These are phyloP conservation scores for Drosophila nigricruria DNA, from an alignment of 2,888 invertebrate genomes.

Conservation along the genomic window DNA sequence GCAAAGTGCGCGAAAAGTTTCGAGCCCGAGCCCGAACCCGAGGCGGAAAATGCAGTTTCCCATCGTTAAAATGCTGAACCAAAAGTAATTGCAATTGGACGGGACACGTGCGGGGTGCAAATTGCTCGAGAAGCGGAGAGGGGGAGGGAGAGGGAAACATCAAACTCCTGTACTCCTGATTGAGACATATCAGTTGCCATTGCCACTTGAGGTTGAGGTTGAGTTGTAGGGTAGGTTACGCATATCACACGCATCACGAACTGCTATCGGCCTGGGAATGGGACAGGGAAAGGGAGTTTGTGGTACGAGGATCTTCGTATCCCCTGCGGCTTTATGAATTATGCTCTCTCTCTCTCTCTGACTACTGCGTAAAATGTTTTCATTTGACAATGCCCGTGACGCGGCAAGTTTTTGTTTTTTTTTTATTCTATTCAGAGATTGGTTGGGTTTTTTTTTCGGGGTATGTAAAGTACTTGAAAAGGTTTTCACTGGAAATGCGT, in stretches of 20 bases:
- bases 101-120: conserved; percentile 72
- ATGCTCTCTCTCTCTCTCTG: conserved; percentile 54
- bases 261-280: conserved; percentile 1
- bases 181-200: conserved; percentile 74
- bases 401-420: conserved; percentile 45
- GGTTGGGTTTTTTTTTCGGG: conserved; percentile 24
- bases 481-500: conserved; percentile 58
- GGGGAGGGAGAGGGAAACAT: background rate
- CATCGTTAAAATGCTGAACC: conserved; percentile 70
- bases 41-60: conserved; percentile 57
- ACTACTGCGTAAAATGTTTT: conserved; percentile 68
- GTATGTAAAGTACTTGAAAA: conserved; percentile 64
- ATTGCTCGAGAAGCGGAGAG: conserved; percentile 47
- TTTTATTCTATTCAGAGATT: conserved; percentile 25
- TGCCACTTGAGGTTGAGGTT: conserved; percentile 52
- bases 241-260: conserved; percentile 47
- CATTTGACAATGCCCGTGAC: conserved; percentile 55
- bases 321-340: conserved; percentile 75
- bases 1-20: conserved; percentile 49
- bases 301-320: conserved; percentile 42
- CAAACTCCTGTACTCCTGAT: conserved; percentile 39
- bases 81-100: conserved; percentile 72
- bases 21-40: conserved; percentile 15
- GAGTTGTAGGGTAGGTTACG: conserved; percentile 63
- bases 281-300: background rate